These are phyloP conservation scores for Limosa lapponica DNA, from an alignment of 2,797 vertebrate genomes.

Conservation along the genomic window DNA sequence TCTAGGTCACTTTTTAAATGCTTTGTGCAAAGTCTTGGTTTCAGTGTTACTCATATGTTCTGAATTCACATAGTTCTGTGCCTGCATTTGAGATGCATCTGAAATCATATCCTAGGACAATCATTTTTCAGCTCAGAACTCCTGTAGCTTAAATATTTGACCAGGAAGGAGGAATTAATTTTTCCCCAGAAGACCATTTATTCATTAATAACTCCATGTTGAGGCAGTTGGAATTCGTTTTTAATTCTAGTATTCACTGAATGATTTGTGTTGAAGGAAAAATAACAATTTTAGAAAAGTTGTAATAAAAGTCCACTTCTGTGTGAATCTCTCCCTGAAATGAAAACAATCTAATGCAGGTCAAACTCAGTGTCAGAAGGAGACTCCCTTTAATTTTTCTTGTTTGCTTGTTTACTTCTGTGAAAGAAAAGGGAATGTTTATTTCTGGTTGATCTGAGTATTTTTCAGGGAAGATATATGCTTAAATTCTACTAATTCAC, in stretches of 20 bases:
- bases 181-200: background rate
- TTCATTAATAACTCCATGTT: background rate
- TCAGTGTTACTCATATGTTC: background rate
- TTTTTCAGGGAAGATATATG: background rate
- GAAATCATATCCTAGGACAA: background rate
- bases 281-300: background rate
- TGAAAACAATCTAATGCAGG: background rate
- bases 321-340: background rate
- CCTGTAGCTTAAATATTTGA: background rate
- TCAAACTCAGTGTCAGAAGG: background rate
- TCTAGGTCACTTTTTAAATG: background rate
- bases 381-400: background rate
- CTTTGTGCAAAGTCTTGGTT: background rate
- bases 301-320: background rate
- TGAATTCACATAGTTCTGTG: background rate
- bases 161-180: background rate
- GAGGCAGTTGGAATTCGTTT: background rate
- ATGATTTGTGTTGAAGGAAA: background rate
- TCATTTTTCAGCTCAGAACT: background rate
- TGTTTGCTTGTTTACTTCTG: background rate
- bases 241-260: background rate
- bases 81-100: background rate
- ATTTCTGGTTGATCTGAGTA: background rate
- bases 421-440: background rate
- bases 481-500: background rate